These are phyloP conservation scores for Corydoras sp. DNA, from an alignment of 2,113 vertebrate genomes.

Conservation along the genomic window DNA sequence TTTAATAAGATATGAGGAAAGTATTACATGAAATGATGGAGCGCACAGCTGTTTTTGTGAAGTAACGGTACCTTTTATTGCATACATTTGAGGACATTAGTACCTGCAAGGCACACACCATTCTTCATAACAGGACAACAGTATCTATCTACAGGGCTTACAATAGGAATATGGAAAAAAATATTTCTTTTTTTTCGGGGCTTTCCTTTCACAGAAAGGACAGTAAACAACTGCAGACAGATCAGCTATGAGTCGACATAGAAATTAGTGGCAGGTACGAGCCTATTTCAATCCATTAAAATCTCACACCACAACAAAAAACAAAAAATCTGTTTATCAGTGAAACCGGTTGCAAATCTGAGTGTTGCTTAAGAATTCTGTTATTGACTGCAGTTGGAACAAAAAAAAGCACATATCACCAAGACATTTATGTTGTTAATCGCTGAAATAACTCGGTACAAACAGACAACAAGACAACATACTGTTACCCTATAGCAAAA, in stretches of 20 bases:
- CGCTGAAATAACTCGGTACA: constrained; percentile 20
- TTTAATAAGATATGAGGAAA: background rate
- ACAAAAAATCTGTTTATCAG: no score
- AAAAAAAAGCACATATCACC: constrained; percentile 4
- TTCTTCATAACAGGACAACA: constrained; percentile 32
- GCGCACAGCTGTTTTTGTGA: constrained; percentile 13
- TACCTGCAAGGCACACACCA: constrained; percentile 46
- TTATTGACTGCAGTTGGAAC: constrained; percentile 10
- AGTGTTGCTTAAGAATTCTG: background rate
- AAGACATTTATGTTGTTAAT: constrained; percentile 20
- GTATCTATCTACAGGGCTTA: constrained; percentile 18
- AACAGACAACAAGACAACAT: constrained; percentile 11
- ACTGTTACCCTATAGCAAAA: constrained; percentile 1
- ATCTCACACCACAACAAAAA: background rate
- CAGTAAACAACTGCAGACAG: constrained; percentile 34
- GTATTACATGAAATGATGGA: background rate
- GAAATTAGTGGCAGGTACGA: constrained; percentile 6
- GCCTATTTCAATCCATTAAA: constrained; percentile 9
- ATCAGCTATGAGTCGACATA: constrained; percentile 6
- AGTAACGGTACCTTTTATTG: constrained; percentile 48
- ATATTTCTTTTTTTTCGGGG: constrained; percentile 29
- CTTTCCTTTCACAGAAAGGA: constrained; percentile 50
- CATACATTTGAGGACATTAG: constrained; percentile 45
- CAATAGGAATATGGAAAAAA: constrained; percentile 26
- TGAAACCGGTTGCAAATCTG: background rate